phyloP scores from a whole-genome alignment of 2,888 invertebrate species.

The Stenotaenia linearis region DNA sequence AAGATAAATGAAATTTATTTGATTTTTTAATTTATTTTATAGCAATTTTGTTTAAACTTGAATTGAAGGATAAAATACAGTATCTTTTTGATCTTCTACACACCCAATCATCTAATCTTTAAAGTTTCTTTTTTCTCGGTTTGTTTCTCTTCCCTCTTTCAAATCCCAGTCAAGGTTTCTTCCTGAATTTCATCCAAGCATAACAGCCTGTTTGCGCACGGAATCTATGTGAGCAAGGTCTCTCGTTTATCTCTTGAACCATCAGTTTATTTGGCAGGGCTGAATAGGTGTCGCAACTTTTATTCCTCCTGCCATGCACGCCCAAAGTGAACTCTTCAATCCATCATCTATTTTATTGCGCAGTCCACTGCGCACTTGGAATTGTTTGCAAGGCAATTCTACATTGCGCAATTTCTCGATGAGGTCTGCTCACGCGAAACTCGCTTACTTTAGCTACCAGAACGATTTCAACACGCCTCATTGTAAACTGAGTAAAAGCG shows the following conservation, averaged over 20 bases:
- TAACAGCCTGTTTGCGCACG: conserved; percentile 2
- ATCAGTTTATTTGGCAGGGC: conserved; percentile 15
- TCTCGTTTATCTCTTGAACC: background rate
- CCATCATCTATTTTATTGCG: conserved; percentile 12
- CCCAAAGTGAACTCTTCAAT: conserved; percentile 20
- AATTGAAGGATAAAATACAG: background rate
- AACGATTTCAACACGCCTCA: conserved; percentile 5
- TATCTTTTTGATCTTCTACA: background rate
- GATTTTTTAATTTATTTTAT: background rate
- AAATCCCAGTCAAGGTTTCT: conserved; percentile 6
- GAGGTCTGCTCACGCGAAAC: conserved; percentile 21
- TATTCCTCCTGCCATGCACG: conserved; percentile 21
- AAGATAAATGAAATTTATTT: background rate
- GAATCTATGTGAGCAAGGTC: conserved; percentile 1
- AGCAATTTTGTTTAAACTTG: background rate
- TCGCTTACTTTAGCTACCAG: background rate
- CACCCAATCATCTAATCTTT: background rate
- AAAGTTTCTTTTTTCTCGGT: background rate
- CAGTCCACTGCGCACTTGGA: conserved; percentile 24
- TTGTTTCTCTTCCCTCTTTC: background rate
- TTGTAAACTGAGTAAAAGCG: background rate
- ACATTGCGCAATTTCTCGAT: conserved; percentile 1
- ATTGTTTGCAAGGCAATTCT: conserved; percentile 17
- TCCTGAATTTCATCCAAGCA: conserved; percentile 2
- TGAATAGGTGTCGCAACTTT: conserved; percentile 24